A percentile compares a stretch with the other conserved stretches of the same genome.
These are phyloP conservation scores for Dasypus novemcinctus DNA, from an alignment of 2,113 vertebrate species.

Conservation along the genomic window DNA sequence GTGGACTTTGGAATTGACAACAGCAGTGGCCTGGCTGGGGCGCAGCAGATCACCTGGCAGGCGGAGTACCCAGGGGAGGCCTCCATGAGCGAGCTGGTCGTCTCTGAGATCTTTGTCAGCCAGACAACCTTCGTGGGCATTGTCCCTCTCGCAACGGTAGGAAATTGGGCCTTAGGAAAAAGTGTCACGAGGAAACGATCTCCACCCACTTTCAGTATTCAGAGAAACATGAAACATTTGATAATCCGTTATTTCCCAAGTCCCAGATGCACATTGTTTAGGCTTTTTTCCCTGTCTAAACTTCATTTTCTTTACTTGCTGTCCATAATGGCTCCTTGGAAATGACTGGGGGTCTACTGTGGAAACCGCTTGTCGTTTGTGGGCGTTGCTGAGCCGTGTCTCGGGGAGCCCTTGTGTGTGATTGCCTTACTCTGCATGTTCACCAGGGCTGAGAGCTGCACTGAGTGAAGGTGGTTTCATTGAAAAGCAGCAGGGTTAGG, in stretches of 20 bases:
- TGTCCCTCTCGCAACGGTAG: slow-evolving; percentile 92
- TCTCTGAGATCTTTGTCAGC: slow-evolving; percentile 93
- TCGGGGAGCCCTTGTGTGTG: slow-evolving; percentile 53
- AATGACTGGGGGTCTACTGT: slow-evolving; percentile 46
- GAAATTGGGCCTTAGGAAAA: neutral
- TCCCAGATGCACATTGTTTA: slow-evolving; percentile 70
- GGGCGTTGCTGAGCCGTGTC: slow-evolving; percentile 53
- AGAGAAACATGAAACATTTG: slow-evolving; percentile 12
- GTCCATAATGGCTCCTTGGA: slow-evolving; percentile 58
- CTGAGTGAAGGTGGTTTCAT: slow-evolving; percentile 50
- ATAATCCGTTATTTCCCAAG: slow-evolving; percentile 44
- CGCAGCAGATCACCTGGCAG: slow-evolving; percentile 94
- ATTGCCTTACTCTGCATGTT: neutral
- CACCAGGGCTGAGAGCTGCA: neutral
- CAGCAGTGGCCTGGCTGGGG: slow-evolving; percentile 87
- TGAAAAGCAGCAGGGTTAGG: neutral
- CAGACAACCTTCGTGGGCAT: slow-evolving; percentile 89
- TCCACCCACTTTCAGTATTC: slow-evolving; percentile 22
- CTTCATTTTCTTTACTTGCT: slow-evolving; percentile 74
- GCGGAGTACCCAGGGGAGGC: slow-evolving; percentile 89
- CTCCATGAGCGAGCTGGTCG: slow-evolving; percentile 82
- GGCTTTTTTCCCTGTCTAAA: slow-evolving; percentile 14
- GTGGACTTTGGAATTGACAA: slow-evolving; percentile 95
- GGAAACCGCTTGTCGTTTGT: slow-evolving; percentile 46
- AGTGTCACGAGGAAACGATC: fast-evolving